phyloP scores from a whole-genome alignment of 2,113 vertebrate genomes.

The Chlorodrepanis virens region DNA sequence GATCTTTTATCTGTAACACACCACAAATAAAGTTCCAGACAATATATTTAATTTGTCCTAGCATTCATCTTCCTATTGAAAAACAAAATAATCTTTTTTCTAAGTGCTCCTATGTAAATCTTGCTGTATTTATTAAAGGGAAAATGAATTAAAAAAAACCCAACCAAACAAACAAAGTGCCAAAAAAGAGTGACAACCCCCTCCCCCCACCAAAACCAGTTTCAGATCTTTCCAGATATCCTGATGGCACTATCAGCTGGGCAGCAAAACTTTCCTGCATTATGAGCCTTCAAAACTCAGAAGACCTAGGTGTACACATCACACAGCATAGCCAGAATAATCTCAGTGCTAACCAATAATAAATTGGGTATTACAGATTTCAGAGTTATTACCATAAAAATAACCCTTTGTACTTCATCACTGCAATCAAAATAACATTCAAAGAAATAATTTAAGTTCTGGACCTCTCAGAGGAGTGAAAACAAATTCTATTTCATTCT shows the following conservation, averaged over 20 bases:
- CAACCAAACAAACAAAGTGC: too few relatives aligned
- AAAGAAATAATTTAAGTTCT: neutral
- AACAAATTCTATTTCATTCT: neutral
- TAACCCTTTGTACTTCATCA: neutral
- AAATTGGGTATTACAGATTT: neutral
- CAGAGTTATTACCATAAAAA: neutral
- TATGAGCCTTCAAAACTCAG: neutral
- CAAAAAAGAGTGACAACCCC: too few relatives aligned
- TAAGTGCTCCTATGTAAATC: neutral
- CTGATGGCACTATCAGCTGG: neutral
- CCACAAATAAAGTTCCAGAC: neutral
- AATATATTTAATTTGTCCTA: neutral
- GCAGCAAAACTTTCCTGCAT: neutral
- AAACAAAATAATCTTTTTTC: neutral
- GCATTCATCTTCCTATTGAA: neutral
- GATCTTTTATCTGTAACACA: neutral
- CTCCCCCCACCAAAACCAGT: rapidly evolving
- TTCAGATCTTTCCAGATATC: neutral
- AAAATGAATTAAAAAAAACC: neutral
- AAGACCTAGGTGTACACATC: neutral
- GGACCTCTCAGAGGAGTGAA: neutral
- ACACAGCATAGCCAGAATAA: neutral
- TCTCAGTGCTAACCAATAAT: neutral
- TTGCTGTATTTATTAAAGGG: neutral
- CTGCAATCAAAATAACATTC: neutral